phyloP scores from a whole-genome alignment of 2,888 invertebrate genomes.

The Silvanus unidentatus region DNA sequence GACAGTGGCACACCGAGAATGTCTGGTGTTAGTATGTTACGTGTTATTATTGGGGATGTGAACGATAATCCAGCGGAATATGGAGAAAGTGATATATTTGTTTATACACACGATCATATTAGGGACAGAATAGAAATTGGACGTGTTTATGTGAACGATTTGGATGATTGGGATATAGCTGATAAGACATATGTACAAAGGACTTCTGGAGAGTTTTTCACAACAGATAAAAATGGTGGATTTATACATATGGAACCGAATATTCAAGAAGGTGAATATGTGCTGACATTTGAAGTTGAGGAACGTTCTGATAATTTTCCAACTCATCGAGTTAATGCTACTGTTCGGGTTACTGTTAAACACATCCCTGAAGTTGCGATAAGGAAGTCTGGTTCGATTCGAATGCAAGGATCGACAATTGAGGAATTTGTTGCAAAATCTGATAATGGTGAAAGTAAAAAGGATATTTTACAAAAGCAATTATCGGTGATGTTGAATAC shows the following conservation, averaged over 20 bases:
- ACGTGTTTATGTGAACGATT: constrained; percentile 86
- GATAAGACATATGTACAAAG: constrained; percentile 80
- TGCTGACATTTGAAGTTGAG: constrained; percentile 66
- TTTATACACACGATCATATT: constrained; percentile 89
- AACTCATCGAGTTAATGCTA: constrained; percentile 70
- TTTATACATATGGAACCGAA: constrained; percentile 82
- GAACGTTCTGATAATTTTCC: constrained; percentile 58
- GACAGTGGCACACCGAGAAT: constrained; percentile 72
- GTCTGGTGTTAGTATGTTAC: constrained; percentile 77
- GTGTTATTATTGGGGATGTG: constrained; percentile 87
- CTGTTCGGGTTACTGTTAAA: constrained; percentile 80
- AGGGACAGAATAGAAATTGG: constrained; percentile 81
- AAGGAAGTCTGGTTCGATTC: constrained; percentile 84
- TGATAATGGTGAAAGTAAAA: constrained; percentile 60
- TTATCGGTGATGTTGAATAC: constrained; percentile 71
- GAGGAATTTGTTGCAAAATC: constrained; percentile 74
- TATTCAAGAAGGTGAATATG: constrained; percentile 69
- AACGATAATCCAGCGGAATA: constrained; percentile 89
- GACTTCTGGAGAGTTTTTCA: constrained; percentile 61
- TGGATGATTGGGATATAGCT: constrained; percentile 93
- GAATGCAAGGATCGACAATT: constrained; percentile 73
- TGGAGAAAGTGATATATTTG: constrained; percentile 85
- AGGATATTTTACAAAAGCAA: constrained; percentile 56
- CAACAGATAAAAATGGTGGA: constrained; percentile 69
- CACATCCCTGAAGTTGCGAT: constrained; percentile 89